Conservation (phyloP, 2,888 invertebrate genomes). For the Anthrax anthrax region DNA sequence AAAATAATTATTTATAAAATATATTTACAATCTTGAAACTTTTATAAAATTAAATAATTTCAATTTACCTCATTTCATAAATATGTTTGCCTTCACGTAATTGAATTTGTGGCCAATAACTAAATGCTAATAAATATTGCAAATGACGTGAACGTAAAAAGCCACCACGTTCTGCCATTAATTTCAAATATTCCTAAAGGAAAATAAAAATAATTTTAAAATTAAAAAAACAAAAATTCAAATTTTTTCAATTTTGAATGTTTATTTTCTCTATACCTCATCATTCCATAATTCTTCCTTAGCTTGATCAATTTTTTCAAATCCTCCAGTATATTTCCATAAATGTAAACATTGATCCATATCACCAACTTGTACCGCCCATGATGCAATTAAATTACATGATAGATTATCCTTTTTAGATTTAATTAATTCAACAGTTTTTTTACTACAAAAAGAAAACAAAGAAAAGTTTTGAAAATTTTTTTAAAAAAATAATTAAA, state of each 20-base stretch:
- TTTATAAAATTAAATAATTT: constrained; percentile 16
- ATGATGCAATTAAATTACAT: constrained; percentile 84
- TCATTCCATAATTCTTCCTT: constrained; percentile 53
- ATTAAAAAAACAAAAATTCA: neutral
- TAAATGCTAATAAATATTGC: constrained; percentile 89
- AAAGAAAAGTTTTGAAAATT: constrained; percentile 4
- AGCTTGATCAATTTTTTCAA: constrained; percentile 68
- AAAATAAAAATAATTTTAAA: neutral
- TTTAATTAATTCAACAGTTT: constrained; percentile 60
- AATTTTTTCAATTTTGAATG: neutral
- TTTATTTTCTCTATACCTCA: constrained; percentile 36
- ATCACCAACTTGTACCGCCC: constrained; percentile 92
- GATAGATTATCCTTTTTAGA: constrained; percentile 57
- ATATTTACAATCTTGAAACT: neutral
- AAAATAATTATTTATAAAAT: constrained; percentile 1
- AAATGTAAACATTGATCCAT: constrained; percentile 95
- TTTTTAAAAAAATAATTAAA: too few relatives aligned
- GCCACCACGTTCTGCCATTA: constrained; percentile 63
- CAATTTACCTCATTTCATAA: constrained; percentile 68
- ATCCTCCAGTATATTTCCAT: constrained; percentile 92
- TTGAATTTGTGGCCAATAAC: constrained; percentile 86
- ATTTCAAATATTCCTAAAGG: constrained; percentile 50
- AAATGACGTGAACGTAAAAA: constrained; percentile 74
- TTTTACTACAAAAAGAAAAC: constrained; percentile 44
- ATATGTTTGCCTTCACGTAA: constrained; percentile 62